Conservation (phyloP, 2,113 vertebrate species). For the Tympanuchus pallidicinctus region DNA sequence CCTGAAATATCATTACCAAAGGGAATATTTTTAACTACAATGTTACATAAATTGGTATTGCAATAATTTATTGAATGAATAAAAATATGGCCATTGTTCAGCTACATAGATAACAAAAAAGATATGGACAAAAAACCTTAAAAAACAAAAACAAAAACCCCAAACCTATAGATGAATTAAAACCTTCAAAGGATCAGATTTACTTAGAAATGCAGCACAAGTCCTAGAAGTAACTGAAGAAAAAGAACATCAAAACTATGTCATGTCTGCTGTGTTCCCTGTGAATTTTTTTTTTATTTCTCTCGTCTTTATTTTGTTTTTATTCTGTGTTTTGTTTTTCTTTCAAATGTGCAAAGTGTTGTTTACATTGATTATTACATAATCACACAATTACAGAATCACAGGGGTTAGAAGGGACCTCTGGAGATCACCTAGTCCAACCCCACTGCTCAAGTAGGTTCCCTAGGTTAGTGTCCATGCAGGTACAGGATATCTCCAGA, state of each 20-base stretch:
- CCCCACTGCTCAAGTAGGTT: too few relatives aligned
- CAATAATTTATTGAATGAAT: neutral
- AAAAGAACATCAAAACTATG: neutral
- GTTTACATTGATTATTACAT: neutral
- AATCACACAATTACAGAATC: too few relatives aligned
- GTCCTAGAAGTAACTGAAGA: neutral
- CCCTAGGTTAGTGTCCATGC: too few relatives aligned
- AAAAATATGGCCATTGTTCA: neutral
- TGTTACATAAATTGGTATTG: neutral
- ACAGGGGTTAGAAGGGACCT: too few relatives aligned
- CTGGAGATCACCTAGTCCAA: too few relatives aligned
- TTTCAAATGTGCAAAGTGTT: slow-evolving; percentile 4
- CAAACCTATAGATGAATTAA: neutral
- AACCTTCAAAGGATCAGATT: neutral
- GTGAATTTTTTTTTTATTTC: neutral
- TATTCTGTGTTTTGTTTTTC: neutral
- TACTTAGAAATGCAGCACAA: neutral
- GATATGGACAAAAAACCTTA: neutral
- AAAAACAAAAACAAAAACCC: neutral
- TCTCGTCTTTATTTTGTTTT: neutral
- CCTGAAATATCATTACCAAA: neutral
- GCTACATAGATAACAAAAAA: neutral
- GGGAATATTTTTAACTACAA: neutral
- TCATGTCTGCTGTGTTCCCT: neutral
- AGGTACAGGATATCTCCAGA: too few relatives aligned